Conservation (phyloP, 1,140 invertebrate species). For the Bradynema listronoti region DNA sequence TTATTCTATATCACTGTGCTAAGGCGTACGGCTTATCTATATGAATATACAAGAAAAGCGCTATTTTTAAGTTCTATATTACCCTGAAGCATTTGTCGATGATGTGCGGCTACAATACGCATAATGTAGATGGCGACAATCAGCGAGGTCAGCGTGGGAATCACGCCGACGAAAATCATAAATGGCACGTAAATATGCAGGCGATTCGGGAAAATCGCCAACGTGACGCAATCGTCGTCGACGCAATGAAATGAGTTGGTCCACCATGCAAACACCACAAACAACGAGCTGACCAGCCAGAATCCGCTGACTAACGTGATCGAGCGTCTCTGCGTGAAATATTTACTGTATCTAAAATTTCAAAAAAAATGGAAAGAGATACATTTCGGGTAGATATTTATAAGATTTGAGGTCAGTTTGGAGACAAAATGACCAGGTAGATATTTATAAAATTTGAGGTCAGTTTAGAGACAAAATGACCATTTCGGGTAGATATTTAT, state of each 20-base stretch:
- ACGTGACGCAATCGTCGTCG: conserved; percentile 33
- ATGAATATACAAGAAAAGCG: too few relatives aligned
- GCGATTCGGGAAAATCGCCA: conserved; percentile 42
- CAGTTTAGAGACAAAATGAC: too few relatives aligned
- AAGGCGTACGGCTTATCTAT: too few relatives aligned
- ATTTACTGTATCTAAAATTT: conserved; percentile 14
- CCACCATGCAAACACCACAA: conserved; percentile 42
- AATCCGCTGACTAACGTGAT: conserved; percentile 9
- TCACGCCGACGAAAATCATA: conserved; percentile 41
- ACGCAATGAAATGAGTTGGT: conserved; percentile 47
- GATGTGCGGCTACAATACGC: conserved; percentile 35
- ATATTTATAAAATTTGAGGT: too few relatives aligned
- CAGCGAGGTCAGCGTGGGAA: conserved; percentile 46
- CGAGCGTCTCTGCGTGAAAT: conserved; percentile 11
- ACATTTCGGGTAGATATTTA: too few relatives aligned
- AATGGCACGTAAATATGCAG: conserved; percentile 43
- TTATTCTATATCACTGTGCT: too few relatives aligned
- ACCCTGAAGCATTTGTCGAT: conserved; percentile 41
- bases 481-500: too few relatives aligned
- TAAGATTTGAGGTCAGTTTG: too few relatives aligned
- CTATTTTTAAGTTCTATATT: too few relatives aligned
- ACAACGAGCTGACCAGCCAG: conserved; percentile 28
- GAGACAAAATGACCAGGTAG: too few relatives aligned
- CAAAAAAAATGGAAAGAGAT: too few relatives aligned
- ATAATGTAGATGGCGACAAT: conserved; percentile 48